Evolutionary conservation across 2,888 invertebrate genomes (phyloP).

Genomic region (Bursaphelenchus okinawaensis): DNA sequence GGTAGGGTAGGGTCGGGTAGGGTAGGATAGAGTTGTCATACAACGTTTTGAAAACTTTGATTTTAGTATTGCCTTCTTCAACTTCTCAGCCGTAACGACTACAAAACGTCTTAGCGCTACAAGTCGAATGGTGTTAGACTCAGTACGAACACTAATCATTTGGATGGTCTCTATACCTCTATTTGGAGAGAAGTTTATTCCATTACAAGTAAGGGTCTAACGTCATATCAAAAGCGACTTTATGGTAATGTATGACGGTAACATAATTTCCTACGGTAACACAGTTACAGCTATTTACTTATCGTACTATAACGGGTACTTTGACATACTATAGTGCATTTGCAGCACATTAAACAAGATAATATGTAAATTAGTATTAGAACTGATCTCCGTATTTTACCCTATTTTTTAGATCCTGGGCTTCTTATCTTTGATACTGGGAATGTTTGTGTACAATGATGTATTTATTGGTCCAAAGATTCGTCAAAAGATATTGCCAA

Average conservation of each 20-base stretch:
- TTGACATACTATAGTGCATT: too few relatives aligned
- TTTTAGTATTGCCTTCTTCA: conserved; percentile 83
- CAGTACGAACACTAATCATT: conserved; percentile 78
- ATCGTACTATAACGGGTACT: too few relatives aligned
- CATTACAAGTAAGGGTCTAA: conserved; percentile 51
- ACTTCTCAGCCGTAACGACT: conserved; percentile 79
- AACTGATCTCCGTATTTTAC: not conserved
- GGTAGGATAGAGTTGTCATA: too few relatives aligned
- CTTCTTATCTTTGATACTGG: not conserved
- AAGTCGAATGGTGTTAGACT: conserved; percentile 81
- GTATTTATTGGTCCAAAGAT: not conserved
- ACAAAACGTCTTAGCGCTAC: conserved; percentile 88
- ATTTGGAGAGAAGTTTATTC: conserved; percentile 71
- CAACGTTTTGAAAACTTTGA: too few relatives aligned
- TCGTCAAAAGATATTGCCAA: not conserved
- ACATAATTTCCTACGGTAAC: too few relatives aligned
- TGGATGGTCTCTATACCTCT: conserved; percentile 76
- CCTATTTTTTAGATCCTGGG: not conserved
- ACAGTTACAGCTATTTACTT: too few relatives aligned
- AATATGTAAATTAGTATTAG: too few relatives aligned
- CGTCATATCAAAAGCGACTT: too few relatives aligned
- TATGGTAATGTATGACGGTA: too few relatives aligned
- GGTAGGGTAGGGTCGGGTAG: too few relatives aligned
- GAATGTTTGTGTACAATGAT: not conserved
- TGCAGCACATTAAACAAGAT: too few relatives aligned